phyloP scores from a whole-genome alignment of 2,113 vertebrate species.

The Pheucticus melanocephalus region DNA sequence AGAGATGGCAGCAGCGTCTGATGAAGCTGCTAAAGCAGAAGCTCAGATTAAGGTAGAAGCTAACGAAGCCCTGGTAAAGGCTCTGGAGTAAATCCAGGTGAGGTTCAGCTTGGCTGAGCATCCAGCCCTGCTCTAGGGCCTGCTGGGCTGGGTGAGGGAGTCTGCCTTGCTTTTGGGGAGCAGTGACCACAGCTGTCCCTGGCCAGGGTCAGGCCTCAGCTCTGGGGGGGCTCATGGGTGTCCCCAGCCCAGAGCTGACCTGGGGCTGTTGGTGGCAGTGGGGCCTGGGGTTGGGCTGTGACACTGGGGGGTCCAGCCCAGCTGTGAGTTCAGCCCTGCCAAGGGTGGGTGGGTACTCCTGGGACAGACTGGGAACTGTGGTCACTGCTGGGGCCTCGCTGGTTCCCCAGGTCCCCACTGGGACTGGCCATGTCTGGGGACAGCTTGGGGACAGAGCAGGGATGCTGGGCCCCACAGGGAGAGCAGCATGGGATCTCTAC shows the following conservation, averaged over 20 bases:
- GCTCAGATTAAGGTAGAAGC: constrained; percentile 90
- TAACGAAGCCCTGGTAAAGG: constrained; percentile 91
- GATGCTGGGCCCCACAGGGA: background rate
- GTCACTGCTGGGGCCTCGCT: background rate
- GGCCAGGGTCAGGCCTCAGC: background rate
- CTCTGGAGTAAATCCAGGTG: constrained; percentile 81
- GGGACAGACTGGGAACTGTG: background rate
- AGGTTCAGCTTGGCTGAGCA: background rate
- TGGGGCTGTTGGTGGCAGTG: background rate
- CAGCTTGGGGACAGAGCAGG: accelerated
- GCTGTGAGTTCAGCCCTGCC: background rate
- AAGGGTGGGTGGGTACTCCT: background rate
- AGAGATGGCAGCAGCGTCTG: constrained; percentile 69
- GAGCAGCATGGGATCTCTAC: background rate
- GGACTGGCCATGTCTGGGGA: background rate
- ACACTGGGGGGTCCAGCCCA: background rate
- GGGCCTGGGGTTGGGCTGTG: background rate
- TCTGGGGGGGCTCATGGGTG: background rate
- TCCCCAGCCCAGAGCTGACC: background rate
- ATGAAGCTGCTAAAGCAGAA: constrained; percentile 84
- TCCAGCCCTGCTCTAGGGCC: background rate
- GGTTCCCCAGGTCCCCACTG: background rate
- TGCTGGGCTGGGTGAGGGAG: accelerated
- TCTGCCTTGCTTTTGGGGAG: background rate
- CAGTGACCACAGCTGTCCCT: background rate